Conservation (phyloP, 2,797 vertebrate species). For the Fratercula arctica region DNA sequence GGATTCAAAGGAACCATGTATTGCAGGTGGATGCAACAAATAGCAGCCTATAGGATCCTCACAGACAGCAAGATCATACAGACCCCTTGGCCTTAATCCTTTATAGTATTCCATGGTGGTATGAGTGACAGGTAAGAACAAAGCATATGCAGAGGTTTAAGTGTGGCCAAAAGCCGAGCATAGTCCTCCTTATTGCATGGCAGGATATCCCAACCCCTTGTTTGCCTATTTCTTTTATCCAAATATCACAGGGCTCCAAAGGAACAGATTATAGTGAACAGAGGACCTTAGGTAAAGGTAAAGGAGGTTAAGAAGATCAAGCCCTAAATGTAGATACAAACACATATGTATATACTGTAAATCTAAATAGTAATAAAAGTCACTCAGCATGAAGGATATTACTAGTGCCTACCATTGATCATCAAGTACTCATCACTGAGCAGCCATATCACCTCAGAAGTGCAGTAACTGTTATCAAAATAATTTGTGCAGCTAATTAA, state of each 20-base stretch:
- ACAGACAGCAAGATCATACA: not conserved
- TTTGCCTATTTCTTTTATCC: not conserved
- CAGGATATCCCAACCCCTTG: not conserved
- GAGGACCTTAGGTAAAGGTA: not conserved
- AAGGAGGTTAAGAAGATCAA: conserved; percentile 20
- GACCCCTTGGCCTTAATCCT: not conserved
- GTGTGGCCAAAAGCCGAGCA: not conserved
- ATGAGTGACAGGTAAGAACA: not conserved
- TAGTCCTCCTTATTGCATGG: not conserved
- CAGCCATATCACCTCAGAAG: conserved; percentile 64
- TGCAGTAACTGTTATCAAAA: conserved; percentile 71
- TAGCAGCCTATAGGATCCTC: not conserved
- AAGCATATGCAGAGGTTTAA: not conserved
- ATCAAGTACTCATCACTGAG: conserved; percentile 54
- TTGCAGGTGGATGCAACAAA: not conserved
- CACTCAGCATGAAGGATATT: conserved; percentile 71
- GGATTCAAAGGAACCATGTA: not conserved
- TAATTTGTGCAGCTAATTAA: conserved; percentile 72
- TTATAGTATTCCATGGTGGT: not conserved
- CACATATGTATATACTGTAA: conserved; percentile 73
- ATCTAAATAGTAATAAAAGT: conserved; percentile 67
- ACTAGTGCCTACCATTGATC: conserved; percentile 72
- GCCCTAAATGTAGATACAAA: conserved; percentile 67
- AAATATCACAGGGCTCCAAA: not conserved
- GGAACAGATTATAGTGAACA: not conserved